Evolutionary conservation across 2,888 invertebrate species (phyloP).

Genomic region (Spisula solida): DNA sequence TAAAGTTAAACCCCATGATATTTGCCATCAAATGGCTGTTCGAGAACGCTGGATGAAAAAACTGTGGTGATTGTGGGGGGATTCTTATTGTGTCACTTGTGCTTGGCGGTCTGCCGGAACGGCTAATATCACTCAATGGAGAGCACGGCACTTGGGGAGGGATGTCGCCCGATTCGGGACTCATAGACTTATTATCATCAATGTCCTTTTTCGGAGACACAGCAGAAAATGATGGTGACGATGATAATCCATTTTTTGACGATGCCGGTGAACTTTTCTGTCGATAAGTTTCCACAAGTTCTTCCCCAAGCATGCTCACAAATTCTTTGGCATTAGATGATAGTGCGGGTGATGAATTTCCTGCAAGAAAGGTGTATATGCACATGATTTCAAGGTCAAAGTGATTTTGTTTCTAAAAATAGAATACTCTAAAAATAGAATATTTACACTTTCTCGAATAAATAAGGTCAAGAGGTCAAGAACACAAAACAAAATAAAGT

Average conservation of each 20-base stretch:
- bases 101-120: constrained; percentile 62
- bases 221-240: constrained; percentile 60
- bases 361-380: constrained; percentile 82
- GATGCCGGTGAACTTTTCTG: constrained; percentile 63
- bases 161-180: constrained; percentile 65
- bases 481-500: background rate
- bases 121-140: constrained; percentile 62
- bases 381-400: constrained; percentile 74
- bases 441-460: background rate
- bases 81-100: constrained; percentile 64
- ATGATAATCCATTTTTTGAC: constrained; percentile 56
- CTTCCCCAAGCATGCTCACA: constrained; percentile 91
- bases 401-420: constrained; percentile 11
- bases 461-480: constrained; percentile 5
- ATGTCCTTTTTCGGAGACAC: constrained; percentile 64
- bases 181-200: constrained; percentile 54
- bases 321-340: constrained; percentile 86
- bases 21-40: constrained; percentile 75
- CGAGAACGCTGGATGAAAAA: constrained; percentile 71
- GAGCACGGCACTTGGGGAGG: constrained; percentile 70
- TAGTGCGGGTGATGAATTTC: constrained; percentile 76
- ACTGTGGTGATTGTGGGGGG: constrained; percentile 73
- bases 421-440: background rate
- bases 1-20: constrained; percentile 71
- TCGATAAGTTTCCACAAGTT: constrained; percentile 92